Base-by-base conservation (phyloP, 2,113 vertebrate species). In the Amia ocellicauda region DNA sequence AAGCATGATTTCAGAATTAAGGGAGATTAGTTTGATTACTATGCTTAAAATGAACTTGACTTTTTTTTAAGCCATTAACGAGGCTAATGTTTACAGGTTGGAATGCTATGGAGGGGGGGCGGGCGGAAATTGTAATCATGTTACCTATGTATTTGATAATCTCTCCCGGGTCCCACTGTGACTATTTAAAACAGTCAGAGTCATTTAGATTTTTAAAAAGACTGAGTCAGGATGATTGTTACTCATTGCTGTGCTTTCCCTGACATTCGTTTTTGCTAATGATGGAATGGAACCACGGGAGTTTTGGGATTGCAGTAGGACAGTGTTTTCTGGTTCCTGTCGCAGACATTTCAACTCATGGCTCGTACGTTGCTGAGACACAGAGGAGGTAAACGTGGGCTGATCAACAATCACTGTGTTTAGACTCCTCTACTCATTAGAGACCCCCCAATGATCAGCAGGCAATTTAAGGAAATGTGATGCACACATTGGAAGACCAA, bases 1-100 rank as follows among this genome's bases (percentile, higher is more conserved):
- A 40, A 54, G 68, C 54, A 53, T 60, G 50, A 70, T 66, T 56
- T 56, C 59, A 23, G 68, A 73, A 62, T 62, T 43, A 28, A 64
- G 45, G 58, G 27, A 68, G 63, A 70, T 76, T 63, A 58, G 58
- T 61, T 51, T 66, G 60, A 74, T 74, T 69, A 41, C 63, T 58
- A 58, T 56, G 57, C 59, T 58, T 56, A 69, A 68, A n/a, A 70
- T 75, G 72, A 72, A 51, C 60, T 63, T 54, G 61, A 42, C 11
- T 19, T 29, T 41, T 36, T 27, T 54, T n/a, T 54, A n/a, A 54
- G 10, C 45, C 14, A 47, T 36, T 11, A 36, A 11, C 11, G 45
- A 47, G 13, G 45, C 45, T 47, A 47, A 47, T 47, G 45, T 19
- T 5, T 17, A 19, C 45, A 47, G 45, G 45, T 16, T 47, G 45